A percentile compares a stretch with the other conserved stretches of the same genome.
These are phyloP conservation scores for Centroberyx gerrardi DNA, from an alignment of 2,797 vertebrate species.

Conservation along the genomic window DNA sequence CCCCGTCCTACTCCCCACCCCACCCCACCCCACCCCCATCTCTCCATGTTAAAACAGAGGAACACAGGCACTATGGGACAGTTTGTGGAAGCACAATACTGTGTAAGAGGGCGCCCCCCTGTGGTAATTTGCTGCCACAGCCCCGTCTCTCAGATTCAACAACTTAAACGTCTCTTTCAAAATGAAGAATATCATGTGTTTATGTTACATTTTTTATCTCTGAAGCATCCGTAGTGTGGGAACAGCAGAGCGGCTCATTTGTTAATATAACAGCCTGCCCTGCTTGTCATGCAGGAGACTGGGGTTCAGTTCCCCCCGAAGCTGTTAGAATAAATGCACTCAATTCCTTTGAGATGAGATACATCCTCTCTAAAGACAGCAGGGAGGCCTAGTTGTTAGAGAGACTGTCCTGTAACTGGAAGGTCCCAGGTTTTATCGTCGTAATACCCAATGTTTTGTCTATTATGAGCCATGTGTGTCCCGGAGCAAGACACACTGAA, in stretches of 20 bases:
- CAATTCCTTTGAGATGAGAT: too few relatives aligned
- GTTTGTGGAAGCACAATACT: slow-evolving; percentile 32
- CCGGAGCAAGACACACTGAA: neutral
- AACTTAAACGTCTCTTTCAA: neutral
- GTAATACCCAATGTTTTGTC: too few relatives aligned
- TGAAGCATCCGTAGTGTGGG: neutral
- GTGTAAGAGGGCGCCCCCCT: slow-evolving; percentile 81
- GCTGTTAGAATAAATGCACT: neutral
- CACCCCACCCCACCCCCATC: slow-evolving; percentile 32
- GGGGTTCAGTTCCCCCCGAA: neutral
- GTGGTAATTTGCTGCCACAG: slow-evolving; percentile 65
- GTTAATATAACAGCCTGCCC: too few relatives aligned
- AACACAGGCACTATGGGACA: neutral
- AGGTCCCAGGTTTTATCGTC: slow-evolving; percentile 11
- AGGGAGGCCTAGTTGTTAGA: too few relatives aligned
- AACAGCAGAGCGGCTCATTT: neutral
- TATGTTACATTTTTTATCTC: slow-evolving; percentile 6
- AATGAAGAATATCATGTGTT: slow-evolving; percentile 16
- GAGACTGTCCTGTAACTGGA: neutral
- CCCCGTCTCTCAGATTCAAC: neutral
- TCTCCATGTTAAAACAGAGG: slow-evolving; percentile 32
- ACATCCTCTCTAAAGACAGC: too few relatives aligned
- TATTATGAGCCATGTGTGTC: too few relatives aligned
- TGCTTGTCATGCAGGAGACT: neutral
- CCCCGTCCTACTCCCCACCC: slow-evolving; percentile 37